Evolutionary conservation across 1,140 invertebrate species (phyloP).

Genomic region (Trinorchestia longiramus): DNA sequence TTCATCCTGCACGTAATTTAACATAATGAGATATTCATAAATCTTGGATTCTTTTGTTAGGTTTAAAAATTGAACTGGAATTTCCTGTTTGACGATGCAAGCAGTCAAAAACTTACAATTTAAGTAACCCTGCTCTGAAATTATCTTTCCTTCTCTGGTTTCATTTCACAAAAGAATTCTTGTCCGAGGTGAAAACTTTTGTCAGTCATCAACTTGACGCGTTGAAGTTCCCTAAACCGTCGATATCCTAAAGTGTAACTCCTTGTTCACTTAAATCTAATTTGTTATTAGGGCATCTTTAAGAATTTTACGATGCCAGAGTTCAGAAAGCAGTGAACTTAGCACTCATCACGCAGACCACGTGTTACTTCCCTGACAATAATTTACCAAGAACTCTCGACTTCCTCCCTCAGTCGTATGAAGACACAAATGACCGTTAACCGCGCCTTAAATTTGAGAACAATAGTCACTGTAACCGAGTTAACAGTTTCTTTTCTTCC

Average conservation of each 20-base stretch:
- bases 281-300: neutral
- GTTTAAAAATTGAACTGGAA: neutral
- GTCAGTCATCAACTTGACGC: neutral
- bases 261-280: neutral
- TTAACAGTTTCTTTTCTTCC: slow-evolving; percentile 42
- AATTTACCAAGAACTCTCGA: neutral
- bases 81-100: neutral
- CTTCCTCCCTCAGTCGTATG: neutral
- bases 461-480: slow-evolving; percentile 43
- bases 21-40: neutral
- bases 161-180: neutral
- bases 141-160: neutral
- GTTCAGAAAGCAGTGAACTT: neutral
- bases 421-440: slow-evolving; percentile 45
- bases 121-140: neutral
- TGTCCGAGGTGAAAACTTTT: neutral
- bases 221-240: neutral
- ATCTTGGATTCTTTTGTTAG: neutral
- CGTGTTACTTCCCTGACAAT: neutral
- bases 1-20: neutral
- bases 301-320: neutral
- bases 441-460: neutral
- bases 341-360: neutral
- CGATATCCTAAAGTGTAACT: neutral
- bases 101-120: neutral